Base-by-base conservation (phyloP, 2,888 invertebrate species). In the Dicycla oo region DNA sequence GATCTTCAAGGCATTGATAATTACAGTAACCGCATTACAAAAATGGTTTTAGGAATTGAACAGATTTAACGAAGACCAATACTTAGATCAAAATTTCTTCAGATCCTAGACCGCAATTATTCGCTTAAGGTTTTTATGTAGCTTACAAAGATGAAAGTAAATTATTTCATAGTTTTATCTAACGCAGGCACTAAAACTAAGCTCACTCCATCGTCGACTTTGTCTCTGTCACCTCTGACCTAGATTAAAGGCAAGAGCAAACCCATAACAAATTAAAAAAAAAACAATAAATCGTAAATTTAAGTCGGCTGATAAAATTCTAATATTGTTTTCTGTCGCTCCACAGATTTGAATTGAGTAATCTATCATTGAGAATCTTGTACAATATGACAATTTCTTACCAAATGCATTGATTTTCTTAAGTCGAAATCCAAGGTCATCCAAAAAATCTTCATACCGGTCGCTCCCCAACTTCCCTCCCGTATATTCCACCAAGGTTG, bases 401-500 rank as follows among this genome's bases (percentile, higher is more conserved):
- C 8, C 20, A 47, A n/a, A 47, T 7, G 47, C n/a, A 11, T 49
- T 49, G 30, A 11, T 67, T 47, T 13, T 40, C 49, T 49, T 23
- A 20, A 10, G n/a, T 30, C 4, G 2, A 6, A 34, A 34, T 43
- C n/a, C 65, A 73, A 74, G 75, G 57, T 47, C 66, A 73, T 5
- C 15, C 20, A 38, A 13, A 38, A 4, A 15, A 57, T 49, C 13
- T 13, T 49, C 18, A 7, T 0, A 1, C 0, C 68, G 26, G 15
- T 26, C 5, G 13, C 53, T 26, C 10, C 15, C 57, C 72, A 54
- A 81, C 6, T 84, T 18, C 11, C 6, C 3, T 13, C 64, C 69
- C 77, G 72, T 84, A 73, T 83, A 53, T 75, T 69, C 64, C 51
- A 2, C 10, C 47, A 81, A 77, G 80, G 83, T 62, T 84, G 87